A percentile compares a stretch with the other conserved stretches of the same genome.
phyloP scores from a whole-genome alignment of 2,888 invertebrate genomes.

The Cheiracanthium punctorium region DNA sequence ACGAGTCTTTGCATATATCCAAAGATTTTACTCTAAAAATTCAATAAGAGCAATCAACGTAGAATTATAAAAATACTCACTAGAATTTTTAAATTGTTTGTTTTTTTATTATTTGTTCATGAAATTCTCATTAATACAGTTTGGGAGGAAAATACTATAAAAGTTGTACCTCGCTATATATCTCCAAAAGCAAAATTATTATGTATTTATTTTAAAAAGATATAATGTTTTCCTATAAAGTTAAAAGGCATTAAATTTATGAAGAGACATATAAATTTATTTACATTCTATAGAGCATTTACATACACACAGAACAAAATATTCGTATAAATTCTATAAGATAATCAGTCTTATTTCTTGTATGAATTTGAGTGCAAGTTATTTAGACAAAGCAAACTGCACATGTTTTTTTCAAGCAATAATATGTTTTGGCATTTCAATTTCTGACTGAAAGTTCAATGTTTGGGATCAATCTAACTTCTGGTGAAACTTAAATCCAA shows the following conservation, averaged over 20 bases:
- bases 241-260: background rate
- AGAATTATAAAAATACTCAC: too few species aligned
- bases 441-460: background rate
- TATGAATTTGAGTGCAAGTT: background rate
- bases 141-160: too few species aligned
- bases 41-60: too few species aligned
- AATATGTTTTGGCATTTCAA: background rate
- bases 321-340: background rate
- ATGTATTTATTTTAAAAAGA: background rate
- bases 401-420: background rate
- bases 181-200: background rate
- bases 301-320: constrained; percentile 15
- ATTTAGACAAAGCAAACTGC: background rate
- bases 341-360: background rate
- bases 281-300: constrained; percentile 20
- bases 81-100: too few species aligned
- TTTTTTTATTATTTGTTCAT: too few species aligned
- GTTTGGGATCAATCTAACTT: background rate
- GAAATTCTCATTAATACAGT: too few species aligned
- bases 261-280: background rate
- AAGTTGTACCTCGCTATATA: background rate
- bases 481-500: background rate
- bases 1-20: too few species aligned
- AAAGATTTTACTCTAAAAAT: too few species aligned
- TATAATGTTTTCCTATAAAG: background rate